A percentile compares a stretch with the other conserved stretches of the same genome.
phyloP scores from a whole-genome alignment of 2,797 vertebrate genomes.

The Chanos chanos region DNA sequence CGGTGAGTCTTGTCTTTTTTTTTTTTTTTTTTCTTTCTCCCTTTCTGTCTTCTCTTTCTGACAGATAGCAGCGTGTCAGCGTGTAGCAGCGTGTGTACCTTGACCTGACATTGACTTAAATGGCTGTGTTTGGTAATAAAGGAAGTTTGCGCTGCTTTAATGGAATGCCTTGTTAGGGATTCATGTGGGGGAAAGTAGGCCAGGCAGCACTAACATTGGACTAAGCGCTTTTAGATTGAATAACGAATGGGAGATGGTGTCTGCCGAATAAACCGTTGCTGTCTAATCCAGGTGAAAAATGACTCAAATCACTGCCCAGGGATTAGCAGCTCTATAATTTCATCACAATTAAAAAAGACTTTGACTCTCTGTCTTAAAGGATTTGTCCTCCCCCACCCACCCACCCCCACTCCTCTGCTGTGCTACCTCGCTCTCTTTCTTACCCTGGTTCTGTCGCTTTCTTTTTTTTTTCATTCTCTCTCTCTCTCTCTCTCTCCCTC shows the following conservation, averaged over 20 bases:
- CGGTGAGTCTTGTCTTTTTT: conserved; percentile 72
- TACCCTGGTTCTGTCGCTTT: conserved; percentile 6
- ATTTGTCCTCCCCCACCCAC: conserved; percentile 52
- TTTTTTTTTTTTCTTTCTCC: background rate
- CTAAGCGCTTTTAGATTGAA: conserved; percentile 65
- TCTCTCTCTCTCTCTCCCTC: conserved; percentile 28
- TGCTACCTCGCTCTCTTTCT: conserved; percentile 15
- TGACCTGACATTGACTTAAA: conserved; percentile 43
- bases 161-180: conserved; percentile 46
- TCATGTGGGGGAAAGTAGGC: conserved; percentile 47
- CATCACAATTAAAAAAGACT: conserved; percentile 80
- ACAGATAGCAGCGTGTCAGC: background rate
- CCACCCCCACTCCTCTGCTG: conserved; percentile 42
- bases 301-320: conserved; percentile 61
- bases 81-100: conserved; percentile 21
- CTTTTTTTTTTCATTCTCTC: conserved; percentile 38
- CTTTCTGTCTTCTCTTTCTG: conserved; percentile 10
- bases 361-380: conserved; percentile 61
- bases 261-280: conserved; percentile 64
- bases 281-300: conserved; percentile 75
- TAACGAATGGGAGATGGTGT: conserved; percentile 53
- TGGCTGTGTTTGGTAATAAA: conserved; percentile 56
- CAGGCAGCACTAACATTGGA: conserved; percentile 48
- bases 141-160: conserved; percentile 53
- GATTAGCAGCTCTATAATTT: conserved; percentile 76